Evolutionary conservation across 2,113 vertebrate genomes (phyloP), one percentile per base, ranked within the genome.

Genomic region (Tychaedon coryphoeus): DNA sequence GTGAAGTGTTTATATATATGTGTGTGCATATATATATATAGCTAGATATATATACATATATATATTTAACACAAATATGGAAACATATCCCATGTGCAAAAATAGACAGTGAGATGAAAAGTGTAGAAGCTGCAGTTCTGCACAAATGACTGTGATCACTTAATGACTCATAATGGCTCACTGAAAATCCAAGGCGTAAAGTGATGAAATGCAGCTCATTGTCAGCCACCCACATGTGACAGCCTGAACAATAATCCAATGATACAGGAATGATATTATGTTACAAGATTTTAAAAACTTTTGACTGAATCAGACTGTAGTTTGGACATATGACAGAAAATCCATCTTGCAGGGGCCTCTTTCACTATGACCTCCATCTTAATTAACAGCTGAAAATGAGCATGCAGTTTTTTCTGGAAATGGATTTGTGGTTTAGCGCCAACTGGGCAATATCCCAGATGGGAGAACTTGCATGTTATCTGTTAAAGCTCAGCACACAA

Each of bases 131-230:
- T 95, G 90, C 77, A 95, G 51, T 95, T 97, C 95, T 85, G 28
- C 62, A 96, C 80, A 97, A 96, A 72, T 96, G 86, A 88, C 88
- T 90, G 94, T 97, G 93, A 97, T 96, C 91, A 96, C 91, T 96
- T 97, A 97, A 97, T 98, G 93, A 97, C 78, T 98, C 96, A 94
- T 97, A 97, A 97, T 96, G 82, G 82, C 67, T 96, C 90, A 81
- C 79, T 97, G 86, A 33, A 29, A 95, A 95, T 85, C 87, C 60
- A 83, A 92, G 51, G 51, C 62, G 0, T 78, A 93, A 95, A 96
- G 92, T 96, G 96, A 97, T 95, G 81, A 96, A 93, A 81, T 77
- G 77, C 61, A 95, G 91, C 90, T 93, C 66, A 23, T 93, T 98
- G 82, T 96, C 47, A 97, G 90, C 80, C 90, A 71, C 86, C 72